Conservation (phyloP, 2,888 invertebrate species). For the Conomelus anceps region DNA sequence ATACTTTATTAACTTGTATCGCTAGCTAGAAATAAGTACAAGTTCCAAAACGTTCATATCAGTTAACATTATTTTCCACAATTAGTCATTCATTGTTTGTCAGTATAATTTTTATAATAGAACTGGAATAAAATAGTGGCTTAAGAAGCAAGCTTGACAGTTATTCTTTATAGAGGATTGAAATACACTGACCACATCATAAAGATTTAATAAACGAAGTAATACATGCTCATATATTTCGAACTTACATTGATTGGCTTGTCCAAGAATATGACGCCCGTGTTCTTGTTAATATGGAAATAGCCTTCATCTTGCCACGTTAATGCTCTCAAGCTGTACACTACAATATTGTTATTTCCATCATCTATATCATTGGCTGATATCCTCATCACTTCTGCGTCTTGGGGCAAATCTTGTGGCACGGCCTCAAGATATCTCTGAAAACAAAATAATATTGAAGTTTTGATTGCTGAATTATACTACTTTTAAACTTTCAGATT, state of each 20-base stretch:
- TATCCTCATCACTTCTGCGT: conserved; percentile 75
- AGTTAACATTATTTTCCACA: too few relatives aligned
- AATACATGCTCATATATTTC: background rate
- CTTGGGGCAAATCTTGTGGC: conserved; percentile 67
- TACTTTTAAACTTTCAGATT: too few relatives aligned
- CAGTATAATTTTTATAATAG: too few relatives aligned
- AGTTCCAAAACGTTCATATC: too few relatives aligned
- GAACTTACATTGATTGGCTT: conserved; percentile 57
- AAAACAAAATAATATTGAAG: conserved; percentile 34
- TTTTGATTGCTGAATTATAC: too few relatives aligned
- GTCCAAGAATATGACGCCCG: conserved; percentile 74
- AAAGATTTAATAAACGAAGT: background rate
- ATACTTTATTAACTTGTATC: too few relatives aligned
- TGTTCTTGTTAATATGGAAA: conserved; percentile 73
- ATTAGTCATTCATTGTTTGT: too few relatives aligned
- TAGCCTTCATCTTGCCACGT: conserved; percentile 52
- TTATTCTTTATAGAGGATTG: too few relatives aligned
- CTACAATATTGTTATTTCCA: conserved; percentile 80
- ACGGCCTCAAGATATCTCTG: conserved; percentile 66
- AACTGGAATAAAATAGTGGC: too few relatives aligned
- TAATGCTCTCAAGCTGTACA: conserved; percentile 52
- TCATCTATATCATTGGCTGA: conserved; percentile 90
- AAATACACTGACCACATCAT: too few relatives aligned
- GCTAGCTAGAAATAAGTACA: too few relatives aligned
- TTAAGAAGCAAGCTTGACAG: too few relatives aligned